Conservation (phyloP, 35 echinoderm and acorn worm genomes). For the Heliocidaris tuberculata region DNA sequence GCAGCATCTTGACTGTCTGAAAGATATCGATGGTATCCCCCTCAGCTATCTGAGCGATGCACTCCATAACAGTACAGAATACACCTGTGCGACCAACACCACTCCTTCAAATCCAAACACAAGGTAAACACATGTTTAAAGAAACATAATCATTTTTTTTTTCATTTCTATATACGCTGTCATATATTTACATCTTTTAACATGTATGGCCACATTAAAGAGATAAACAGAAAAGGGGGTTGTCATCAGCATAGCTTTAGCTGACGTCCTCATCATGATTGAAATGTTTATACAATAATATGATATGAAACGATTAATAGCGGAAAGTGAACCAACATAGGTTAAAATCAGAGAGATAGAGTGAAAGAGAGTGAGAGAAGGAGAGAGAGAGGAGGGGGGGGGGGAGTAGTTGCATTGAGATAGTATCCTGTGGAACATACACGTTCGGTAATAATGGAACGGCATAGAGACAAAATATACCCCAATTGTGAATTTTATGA, state of each 20-base stretch:
- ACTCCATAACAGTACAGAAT: constrained; percentile 21
- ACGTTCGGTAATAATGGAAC: no score
- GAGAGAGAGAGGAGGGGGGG: no score
- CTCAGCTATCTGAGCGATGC: constrained; percentile 2
- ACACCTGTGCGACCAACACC: constrained; percentile 31
- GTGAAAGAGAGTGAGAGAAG: no score
- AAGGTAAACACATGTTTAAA: not conserved
- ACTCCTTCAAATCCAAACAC: not conserved
- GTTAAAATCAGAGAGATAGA: not conserved
- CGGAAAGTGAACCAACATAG: not conserved
- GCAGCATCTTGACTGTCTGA: constrained; percentile 33
- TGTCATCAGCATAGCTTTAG: no score
- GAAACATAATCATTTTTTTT: not conserved
- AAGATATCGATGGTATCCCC: not conserved
- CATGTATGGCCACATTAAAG: not conserved
- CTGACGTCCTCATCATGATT: not conserved
- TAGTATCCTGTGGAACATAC: no score
- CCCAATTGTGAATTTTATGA: no score
- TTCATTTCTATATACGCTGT: not conserved
- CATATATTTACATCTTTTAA: not conserved
- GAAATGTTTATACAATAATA: not conserved
- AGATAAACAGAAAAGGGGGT: not conserved
- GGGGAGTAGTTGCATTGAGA: no score
- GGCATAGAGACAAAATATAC: no score
- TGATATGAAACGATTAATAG: no score